phyloP scores from a whole-genome alignment of 2,797 vertebrate genomes.

The Somateria mollissima region DNA sequence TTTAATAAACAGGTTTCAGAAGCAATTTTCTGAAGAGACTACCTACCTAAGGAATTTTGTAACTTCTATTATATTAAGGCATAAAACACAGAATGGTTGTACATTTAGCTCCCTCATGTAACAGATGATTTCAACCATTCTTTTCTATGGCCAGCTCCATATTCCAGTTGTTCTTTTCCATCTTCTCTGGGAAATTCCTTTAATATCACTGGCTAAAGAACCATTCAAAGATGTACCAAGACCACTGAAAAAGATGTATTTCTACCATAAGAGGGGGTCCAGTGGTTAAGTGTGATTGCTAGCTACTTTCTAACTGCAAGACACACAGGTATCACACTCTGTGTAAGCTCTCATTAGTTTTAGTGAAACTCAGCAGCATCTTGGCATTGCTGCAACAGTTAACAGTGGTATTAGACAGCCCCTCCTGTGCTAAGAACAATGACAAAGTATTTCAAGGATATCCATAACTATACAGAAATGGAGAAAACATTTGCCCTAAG shows the following conservation, averaged over 20 bases:
- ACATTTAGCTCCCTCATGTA: background rate
- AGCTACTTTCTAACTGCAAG: background rate
- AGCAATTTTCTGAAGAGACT: background rate
- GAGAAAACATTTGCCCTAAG: background rate
- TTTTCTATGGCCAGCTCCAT: background rate
- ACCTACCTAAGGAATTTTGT: background rate
- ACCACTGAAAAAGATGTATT: background rate
- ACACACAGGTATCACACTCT: accelerated
- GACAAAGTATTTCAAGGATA: background rate
- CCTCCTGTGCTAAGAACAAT: background rate
- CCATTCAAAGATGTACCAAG: background rate
- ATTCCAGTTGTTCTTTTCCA: background rate
- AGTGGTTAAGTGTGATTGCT: background rate
- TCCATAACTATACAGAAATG: accelerated
- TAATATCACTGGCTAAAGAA: background rate
- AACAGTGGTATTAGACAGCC: background rate
- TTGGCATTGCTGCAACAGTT: background rate
- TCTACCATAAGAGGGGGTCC: background rate
- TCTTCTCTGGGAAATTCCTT: background rate
- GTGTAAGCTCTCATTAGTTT: background rate
- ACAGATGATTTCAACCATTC: background rate
- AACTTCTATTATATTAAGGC: background rate
- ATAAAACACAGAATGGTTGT: background rate
- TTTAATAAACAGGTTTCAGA: background rate
- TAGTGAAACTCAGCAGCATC: background rate